phyloP scores from a whole-genome alignment of 2,113 vertebrate genomes.

The Microcebus tavaratra region DNA sequence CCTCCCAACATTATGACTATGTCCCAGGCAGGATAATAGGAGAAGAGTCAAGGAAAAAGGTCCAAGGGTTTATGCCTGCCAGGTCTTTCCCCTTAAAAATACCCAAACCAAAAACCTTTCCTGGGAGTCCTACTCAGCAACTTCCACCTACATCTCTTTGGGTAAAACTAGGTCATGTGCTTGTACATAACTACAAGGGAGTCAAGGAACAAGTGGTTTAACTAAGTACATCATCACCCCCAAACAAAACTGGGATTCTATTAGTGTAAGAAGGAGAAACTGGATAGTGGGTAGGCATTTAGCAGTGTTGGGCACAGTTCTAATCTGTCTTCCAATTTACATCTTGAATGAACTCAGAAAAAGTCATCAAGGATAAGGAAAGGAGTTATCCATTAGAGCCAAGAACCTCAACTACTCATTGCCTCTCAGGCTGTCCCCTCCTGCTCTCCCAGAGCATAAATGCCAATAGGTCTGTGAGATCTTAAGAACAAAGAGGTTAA shows the following conservation, averaged over 20 bases:
- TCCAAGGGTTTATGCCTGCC: not conserved
- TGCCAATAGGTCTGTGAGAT: not conserved
- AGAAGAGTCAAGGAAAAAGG: not conserved
- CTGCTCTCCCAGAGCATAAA: not conserved
- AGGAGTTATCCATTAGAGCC: not conserved
- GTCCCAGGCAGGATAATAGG: not conserved
- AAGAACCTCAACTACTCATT: not conserved
- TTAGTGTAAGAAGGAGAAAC: not conserved
- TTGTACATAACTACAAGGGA: constrained; percentile 1
- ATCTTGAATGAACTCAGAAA: not conserved
- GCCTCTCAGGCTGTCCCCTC: not conserved
- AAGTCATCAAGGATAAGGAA: not conserved
- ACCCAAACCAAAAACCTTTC: not conserved
- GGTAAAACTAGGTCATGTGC: not conserved
- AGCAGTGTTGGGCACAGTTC: not conserved
- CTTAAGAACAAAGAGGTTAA: not conserved
- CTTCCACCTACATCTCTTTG: not conserved
- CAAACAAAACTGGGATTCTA: not conserved
- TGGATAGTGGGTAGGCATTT: not conserved
- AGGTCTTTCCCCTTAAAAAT: not conserved
- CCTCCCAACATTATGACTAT: too few species aligned
- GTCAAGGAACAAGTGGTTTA: not conserved
- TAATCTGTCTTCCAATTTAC: not conserved
- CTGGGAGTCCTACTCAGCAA: not conserved
- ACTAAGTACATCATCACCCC: not conserved